Evolutionary conservation across 2,113 vertebrate genomes (phyloP).

Genomic region (Cottus gobio): DNA sequence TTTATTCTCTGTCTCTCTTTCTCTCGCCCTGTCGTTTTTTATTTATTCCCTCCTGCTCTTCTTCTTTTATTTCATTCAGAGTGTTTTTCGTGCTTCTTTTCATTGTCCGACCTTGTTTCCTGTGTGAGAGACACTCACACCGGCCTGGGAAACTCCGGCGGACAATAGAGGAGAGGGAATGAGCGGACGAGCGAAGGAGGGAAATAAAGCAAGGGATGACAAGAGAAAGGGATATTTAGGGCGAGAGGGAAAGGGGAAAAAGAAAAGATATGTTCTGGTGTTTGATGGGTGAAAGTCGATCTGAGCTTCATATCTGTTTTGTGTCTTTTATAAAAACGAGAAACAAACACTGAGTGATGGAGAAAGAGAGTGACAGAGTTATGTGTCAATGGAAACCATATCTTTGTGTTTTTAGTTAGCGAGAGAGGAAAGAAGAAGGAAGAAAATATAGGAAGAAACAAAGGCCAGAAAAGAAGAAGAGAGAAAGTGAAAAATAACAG

Average conservation of each 20-base stretch:
- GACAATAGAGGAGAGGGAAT: slow-evolving; percentile 60
- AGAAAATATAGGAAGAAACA: background rate
- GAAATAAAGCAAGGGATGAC: slow-evolving; percentile 46
- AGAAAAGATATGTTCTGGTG: slow-evolving; percentile 30
- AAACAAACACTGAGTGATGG: slow-evolving; percentile 19
- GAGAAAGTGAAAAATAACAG: background rate
- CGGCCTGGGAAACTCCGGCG: slow-evolving; percentile 68
- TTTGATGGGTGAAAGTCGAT: slow-evolving; percentile 64
- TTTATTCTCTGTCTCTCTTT: slow-evolving; percentile 45
- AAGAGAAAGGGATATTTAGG: slow-evolving; percentile 59
- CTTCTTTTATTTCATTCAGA: slow-evolving; percentile 60
- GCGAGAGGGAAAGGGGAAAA: slow-evolving; percentile 8
- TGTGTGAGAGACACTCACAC: slow-evolving; percentile 64
- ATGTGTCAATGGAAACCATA: slow-evolving; percentile 21
- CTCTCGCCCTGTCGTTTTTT: slow-evolving; percentile 40
- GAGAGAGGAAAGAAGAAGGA: background rate
- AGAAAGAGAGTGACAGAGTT: slow-evolving; percentile 7
- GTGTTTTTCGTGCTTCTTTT: slow-evolving; percentile 46
- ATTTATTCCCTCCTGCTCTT: slow-evolving; percentile 51
- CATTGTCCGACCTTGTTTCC: slow-evolving; percentile 68
- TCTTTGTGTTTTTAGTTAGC: background rate
- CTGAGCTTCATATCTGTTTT: slow-evolving; percentile 7
- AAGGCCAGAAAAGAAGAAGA: background rate
- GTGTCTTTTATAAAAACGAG: slow-evolving; percentile 15
- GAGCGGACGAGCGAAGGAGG: slow-evolving; percentile 47